Conservation (phyloP, 1,140 invertebrate species). For the Probaryconus sp. region DNA sequence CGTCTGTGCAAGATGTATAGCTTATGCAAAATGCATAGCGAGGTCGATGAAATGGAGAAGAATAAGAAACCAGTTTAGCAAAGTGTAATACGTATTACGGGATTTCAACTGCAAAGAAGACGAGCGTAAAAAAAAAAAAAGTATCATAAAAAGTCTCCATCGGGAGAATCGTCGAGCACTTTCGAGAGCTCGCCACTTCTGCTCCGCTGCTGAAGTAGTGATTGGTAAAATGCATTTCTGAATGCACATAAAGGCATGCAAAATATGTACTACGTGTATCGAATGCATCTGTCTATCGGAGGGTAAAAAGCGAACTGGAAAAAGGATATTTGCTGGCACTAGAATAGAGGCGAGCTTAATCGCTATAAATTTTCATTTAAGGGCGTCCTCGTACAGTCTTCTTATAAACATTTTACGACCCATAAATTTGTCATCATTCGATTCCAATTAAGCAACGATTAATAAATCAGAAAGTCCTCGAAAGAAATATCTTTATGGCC, state of each 20-base stretch:
- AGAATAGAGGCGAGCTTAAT: too few species aligned
- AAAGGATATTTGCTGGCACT: too few species aligned
- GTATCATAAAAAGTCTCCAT: constrained; percentile 15
- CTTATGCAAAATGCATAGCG: constrained; percentile 43
- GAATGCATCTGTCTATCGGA: too few species aligned
- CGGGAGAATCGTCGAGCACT: constrained; percentile 2
- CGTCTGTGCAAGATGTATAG: constrained; percentile 24
- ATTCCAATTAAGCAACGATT: too few species aligned
- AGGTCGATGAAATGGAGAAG: constrained; percentile 47
- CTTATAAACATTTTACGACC: too few species aligned
- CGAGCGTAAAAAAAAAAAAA: constrained; percentile 38
- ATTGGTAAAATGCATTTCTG: constrained; percentile 24
- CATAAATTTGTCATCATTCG: too few species aligned
- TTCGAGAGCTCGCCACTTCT: constrained; percentile 17
- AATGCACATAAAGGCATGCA: constrained; percentile 6
- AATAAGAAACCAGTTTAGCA: constrained; percentile 53
- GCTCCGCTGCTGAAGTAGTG: constrained; percentile 1
- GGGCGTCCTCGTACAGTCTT: too few species aligned
- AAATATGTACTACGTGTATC: background rate
- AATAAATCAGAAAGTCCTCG: too few species aligned
- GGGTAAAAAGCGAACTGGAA: too few species aligned
- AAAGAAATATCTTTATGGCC: too few species aligned
- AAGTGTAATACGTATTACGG: constrained; percentile 46
- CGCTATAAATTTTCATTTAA: too few species aligned
- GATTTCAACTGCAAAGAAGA: constrained; percentile 31